These are phyloP conservation scores for Phrynocephalus guinanensis DNA, from an alignment of 2,797 vertebrate species.

Conservation along the genomic window DNA sequence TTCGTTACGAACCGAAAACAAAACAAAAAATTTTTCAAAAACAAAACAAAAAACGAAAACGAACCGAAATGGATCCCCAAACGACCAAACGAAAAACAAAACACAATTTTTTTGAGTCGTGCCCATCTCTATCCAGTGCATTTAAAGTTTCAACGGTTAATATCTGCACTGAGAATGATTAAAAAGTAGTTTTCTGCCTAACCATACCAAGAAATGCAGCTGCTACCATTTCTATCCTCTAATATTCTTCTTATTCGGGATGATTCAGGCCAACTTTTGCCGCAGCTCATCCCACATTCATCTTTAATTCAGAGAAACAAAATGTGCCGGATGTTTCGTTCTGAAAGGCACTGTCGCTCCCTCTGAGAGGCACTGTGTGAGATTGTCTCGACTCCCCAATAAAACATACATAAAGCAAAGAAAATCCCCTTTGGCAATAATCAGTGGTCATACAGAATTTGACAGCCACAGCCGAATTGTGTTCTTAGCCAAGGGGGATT, in stretches of 20 bases:
- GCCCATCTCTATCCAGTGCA: no score
- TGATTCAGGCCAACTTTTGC: not conserved
- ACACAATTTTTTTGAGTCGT: no score
- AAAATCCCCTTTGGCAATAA: constrained; percentile 57
- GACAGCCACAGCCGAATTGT: constrained; percentile 66
- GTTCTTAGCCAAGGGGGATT: constrained; percentile 53
- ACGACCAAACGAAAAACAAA: no score
- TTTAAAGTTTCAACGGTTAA: no score
- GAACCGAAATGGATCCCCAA: no score
- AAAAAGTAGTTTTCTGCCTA: no score
- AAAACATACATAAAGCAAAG: constrained; percentile 59
- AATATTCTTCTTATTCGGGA: not conserved
- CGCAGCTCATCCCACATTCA: not conserved
- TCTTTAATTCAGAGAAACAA: constrained; percentile 27
- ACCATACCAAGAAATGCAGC: not conserved
- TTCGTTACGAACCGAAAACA: no score
- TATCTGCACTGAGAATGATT: no score
- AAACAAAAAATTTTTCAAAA: no score
- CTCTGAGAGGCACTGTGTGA: constrained; percentile 12
- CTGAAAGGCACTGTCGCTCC: not conserved
- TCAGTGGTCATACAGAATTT: constrained; percentile 69
- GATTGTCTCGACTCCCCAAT: constrained; percentile 54
- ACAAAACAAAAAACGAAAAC: no score
- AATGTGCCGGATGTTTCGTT: constrained; percentile 19
- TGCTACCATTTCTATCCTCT: not conserved